Percentiles rank a stretch among this genome's conserved stretches.
These are phyloP conservation scores for Cataglyphis altisquamis DNA, from an alignment of 2,888 invertebrate species.

Conservation along the genomic window DNA sequence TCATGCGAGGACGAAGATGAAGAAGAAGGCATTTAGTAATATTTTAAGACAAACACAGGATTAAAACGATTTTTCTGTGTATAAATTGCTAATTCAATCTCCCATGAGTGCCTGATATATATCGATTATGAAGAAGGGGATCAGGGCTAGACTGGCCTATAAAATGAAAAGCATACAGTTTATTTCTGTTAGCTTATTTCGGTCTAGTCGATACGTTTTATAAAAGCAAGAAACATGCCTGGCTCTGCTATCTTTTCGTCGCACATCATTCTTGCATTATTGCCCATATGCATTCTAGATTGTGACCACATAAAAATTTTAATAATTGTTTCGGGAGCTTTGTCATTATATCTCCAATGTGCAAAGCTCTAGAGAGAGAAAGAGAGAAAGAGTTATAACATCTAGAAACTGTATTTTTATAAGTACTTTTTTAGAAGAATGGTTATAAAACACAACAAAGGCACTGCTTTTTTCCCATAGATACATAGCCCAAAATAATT, in stretches of 20 bases:
- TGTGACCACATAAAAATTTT: conserved; percentile 70
- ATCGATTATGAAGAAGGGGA: conserved; percentile 78
- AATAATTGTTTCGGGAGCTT: conserved; percentile 73
- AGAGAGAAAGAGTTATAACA: conserved; percentile 55
- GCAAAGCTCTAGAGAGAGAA: conserved; percentile 62
- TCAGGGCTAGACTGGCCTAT: conserved; percentile 81
- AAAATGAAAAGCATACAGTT: conserved; percentile 73
- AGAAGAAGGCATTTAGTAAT: conserved; percentile 79
- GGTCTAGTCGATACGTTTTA: conserved; percentile 62
- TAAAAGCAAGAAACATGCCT: conserved; percentile 39
- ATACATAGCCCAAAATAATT: conserved; percentile 68
- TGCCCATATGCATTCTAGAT: conserved; percentile 48
- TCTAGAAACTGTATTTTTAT: conserved; percentile 80
- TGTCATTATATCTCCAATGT: conserved; percentile 78
- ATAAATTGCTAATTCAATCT: conserved; percentile 72
- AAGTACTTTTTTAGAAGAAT: conserved; percentile 73
- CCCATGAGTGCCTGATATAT: conserved; percentile 72
- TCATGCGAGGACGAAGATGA: conserved; percentile 81
- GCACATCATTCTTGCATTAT: conserved; percentile 47
- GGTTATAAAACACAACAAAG: conserved; percentile 66
- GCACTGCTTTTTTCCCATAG: conserved; percentile 32
- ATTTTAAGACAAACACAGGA: conserved; percentile 39
- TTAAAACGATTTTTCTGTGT: conserved; percentile 62
- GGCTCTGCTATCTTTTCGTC: conserved; percentile 26
- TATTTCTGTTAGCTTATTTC: conserved; percentile 73